A percentile compares a stretch with the other conserved stretches of the same genome.
Conservation (phyloP, 2,113 vertebrate genomes). For the Hemiscyllium ocellatum region DNA sequence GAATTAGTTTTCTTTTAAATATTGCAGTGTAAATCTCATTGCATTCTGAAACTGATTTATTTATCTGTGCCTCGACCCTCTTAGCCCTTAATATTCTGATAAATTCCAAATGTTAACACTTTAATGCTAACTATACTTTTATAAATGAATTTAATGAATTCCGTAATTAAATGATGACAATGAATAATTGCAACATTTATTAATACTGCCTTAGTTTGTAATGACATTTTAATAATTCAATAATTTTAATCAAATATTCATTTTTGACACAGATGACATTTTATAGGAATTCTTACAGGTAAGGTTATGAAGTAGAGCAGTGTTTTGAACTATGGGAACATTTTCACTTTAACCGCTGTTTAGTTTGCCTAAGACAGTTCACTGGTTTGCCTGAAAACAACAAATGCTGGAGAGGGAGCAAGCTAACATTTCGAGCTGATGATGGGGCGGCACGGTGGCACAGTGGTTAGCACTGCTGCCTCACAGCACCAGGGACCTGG, state of each 20-base stretch:
- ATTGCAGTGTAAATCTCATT: too few relatives aligned
- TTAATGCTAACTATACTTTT: neutral
- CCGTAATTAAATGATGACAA: neutral
- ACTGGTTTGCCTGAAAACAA: neutral
- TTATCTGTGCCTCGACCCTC: neutral
- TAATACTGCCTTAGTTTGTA: neutral
- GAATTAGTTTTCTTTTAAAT: constrained; percentile 8
- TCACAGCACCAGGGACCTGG: too few relatives aligned
- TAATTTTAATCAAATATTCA: constrained; percentile 29
- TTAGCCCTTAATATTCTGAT: neutral
- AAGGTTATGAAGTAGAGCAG: neutral
- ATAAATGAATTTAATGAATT: neutral
- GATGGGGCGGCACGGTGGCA: too few relatives aligned
- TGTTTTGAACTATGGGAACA: neutral
- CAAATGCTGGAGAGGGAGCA: too few relatives aligned
- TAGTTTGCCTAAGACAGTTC: neutral
- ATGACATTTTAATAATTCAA: constrained; percentile 31
- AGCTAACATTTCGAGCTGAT: too few relatives aligned
- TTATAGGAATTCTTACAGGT: neutral
- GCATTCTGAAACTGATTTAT: neutral
- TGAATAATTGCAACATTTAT: constrained; percentile 29
- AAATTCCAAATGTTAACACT: neutral
- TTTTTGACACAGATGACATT: neutral
- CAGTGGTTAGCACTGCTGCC: too few relatives aligned
- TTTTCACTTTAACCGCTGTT: neutral